Conservation (phyloP, 2,888 invertebrate genomes). For the Hoplodrina ambigua region DNA sequence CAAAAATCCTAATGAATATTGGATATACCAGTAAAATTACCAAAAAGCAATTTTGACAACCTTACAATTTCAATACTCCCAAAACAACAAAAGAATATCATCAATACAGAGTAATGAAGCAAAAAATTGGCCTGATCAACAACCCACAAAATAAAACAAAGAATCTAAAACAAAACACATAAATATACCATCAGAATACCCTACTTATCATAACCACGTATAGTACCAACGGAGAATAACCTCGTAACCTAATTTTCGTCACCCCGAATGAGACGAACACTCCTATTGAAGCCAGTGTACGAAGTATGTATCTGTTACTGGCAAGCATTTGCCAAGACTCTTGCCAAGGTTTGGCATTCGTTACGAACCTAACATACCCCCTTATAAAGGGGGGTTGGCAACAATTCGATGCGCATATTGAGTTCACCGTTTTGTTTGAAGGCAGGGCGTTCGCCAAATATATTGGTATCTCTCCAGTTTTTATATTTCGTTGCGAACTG, state of each 20-base stretch:
- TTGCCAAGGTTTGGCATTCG: constrained; percentile 82
- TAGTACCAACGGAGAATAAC: constrained; percentile 49
- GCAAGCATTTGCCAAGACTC: constrained; percentile 82
- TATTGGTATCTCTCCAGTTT: constrained; percentile 80
- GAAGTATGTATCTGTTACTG: constrained; percentile 80
- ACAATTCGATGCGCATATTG: constrained; percentile 83
- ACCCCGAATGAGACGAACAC: constrained; percentile 73
- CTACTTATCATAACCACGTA: constrained; percentile 60
- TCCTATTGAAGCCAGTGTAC: constrained; percentile 69
- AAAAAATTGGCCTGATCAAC: constrained; percentile 25
- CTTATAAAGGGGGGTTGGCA: constrained; percentile 79
- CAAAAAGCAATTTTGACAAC: background rate
- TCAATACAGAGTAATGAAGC: constrained; percentile 15
- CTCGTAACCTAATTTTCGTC: constrained; percentile 74
- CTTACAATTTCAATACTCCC: background rate
- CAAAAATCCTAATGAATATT: background rate
- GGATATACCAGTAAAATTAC: background rate
- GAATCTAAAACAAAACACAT: constrained; percentile 46
- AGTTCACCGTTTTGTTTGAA: constrained; percentile 85
- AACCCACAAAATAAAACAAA: constrained; percentile 22
- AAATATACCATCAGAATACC: constrained; percentile 45
- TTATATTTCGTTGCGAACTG: constrained; percentile 66
- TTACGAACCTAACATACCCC: constrained; percentile 69
- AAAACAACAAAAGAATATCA: background rate
- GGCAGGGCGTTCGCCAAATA: constrained; percentile 78